phyloP scores from a whole-genome alignment of 2,797 vertebrate species.

The Rhinatrema bivittatum region DNA sequence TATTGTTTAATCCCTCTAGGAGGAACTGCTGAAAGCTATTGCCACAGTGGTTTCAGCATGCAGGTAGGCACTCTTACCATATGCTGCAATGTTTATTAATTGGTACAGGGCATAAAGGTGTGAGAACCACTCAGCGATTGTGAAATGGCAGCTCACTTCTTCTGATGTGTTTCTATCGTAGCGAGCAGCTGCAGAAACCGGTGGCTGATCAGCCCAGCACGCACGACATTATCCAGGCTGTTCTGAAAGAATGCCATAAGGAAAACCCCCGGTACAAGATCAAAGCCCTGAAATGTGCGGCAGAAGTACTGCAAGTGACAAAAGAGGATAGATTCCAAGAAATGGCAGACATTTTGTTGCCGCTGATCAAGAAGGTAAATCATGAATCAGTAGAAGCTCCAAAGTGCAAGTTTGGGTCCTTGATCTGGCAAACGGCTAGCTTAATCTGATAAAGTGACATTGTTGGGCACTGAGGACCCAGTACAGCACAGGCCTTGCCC shows the following conservation, averaged over 20 bases:
- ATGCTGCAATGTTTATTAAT: too few relatives aligned
- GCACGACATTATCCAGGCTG: constrained; percentile 67
- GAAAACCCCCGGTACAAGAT: constrained; percentile 87
- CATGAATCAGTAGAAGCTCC: too few relatives aligned
- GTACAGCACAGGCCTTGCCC: too few relatives aligned
- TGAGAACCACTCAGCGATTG: too few relatives aligned
- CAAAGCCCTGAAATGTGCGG: constrained; percentile 74
- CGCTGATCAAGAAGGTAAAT: constrained; percentile 89
- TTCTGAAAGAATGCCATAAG: constrained; percentile 87
- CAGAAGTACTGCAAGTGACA: constrained; percentile 73
- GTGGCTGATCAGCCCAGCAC: constrained; percentile 72
- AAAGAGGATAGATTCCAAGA: constrained; percentile 81
- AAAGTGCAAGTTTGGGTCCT: too few relatives aligned
- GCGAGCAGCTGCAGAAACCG: constrained; percentile 73
- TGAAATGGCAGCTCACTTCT: too few relatives aligned
- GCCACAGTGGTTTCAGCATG: constrained; percentile 80
- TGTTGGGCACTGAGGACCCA: too few relatives aligned
- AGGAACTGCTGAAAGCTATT: constrained; percentile 90
- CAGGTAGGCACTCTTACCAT: constrained; percentile 58
- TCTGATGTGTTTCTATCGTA: constrained; percentile 26
- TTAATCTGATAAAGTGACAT: too few relatives aligned
- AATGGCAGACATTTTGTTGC: constrained; percentile 77
- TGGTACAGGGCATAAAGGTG: too few relatives aligned
- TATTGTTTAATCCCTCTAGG: constrained; percentile 51
- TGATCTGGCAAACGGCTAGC: too few relatives aligned